Base-by-base conservation (phyloP, 2,888 invertebrate species). In the Danaus chrysippus region DNA sequence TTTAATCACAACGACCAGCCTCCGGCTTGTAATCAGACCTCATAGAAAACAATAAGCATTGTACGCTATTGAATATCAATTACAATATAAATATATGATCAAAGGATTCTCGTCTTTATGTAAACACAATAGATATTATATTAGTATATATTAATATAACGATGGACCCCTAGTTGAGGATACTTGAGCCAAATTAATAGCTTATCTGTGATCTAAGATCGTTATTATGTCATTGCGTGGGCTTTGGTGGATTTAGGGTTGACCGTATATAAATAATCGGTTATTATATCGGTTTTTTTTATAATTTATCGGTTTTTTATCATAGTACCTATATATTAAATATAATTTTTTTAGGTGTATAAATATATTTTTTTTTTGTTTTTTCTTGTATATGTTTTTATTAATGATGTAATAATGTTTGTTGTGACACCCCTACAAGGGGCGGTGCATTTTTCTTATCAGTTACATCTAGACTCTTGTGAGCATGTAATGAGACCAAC, bases 141-240 rank as follows among this genome's bases (percentile, higher is more conserved):
- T 34, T 34, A 5, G 6, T 34, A 0, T 5, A 1, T 34, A 5
- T 34, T 34, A 34, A 34, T 34, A 34, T 34, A 5, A 8, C 23
- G 23, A 34, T 34, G 23, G 23, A 34, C 23, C 23, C 23, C 23
- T 34, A 8, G 23, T 8, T 34, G 23, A 73, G 78, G 83, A 86
- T 86, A 86, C 86, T 87, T 83, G 85, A 84, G 85, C 83, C 80
- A 87, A 88, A 89, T 90, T 87, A 88, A 86, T 87, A 82, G 83
- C 83, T 86, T 87, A 90, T 89, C 89, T 81, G 71, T 72, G 81
- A 87, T 87, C 87, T 78, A 77, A 79, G 82, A 76, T 73, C 79
- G 84, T 85, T 86, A 85, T 87, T 86, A 83, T 86, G 86, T 87
- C 89, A 87, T 82, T 86, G 82, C 83, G 79, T 83, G 83, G 81